Evolutionary conservation across 2,888 invertebrate species (phyloP).

Genomic region (Tholera decimalis): DNA sequence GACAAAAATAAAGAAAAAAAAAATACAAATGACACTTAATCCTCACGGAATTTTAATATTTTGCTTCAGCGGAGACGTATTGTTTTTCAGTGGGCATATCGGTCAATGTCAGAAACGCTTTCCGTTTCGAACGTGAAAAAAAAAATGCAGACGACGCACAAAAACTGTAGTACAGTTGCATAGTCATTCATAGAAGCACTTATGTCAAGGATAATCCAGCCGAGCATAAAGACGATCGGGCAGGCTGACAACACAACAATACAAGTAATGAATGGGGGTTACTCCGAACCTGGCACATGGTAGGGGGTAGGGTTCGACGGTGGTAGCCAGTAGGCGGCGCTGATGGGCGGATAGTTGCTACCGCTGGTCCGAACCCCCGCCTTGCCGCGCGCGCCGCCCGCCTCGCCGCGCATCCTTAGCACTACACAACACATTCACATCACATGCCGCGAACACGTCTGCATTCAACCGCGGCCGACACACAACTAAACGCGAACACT

Average conservation of each 20-base stretch:
- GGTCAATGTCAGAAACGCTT: slow-evolving; percentile 86
- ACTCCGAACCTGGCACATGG: slow-evolving; percentile 95
- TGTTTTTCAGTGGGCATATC: slow-evolving; percentile 85
- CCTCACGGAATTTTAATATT: slow-evolving; percentile 60
- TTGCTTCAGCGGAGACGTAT: slow-evolving; percentile 70
- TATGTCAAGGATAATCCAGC: slow-evolving; percentile 61
- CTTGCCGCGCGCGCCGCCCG: slow-evolving; percentile 88
- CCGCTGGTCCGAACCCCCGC: slow-evolving; percentile 79
- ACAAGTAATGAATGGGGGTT: slow-evolving; percentile 52
- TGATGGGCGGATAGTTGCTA: slow-evolving; percentile 94
- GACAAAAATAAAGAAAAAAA: slow-evolving; percentile 52
- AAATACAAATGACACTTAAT: slow-evolving; percentile 59
- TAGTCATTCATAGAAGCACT: slow-evolving; percentile 64
- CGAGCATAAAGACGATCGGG: slow-evolving; percentile 41
- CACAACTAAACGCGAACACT: slow-evolving; percentile 80
- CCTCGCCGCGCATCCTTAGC: slow-evolving; percentile 89
- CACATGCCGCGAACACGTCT: slow-evolving; percentile 81
- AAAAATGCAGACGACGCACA: slow-evolving; percentile 66
- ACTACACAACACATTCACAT: slow-evolving; percentile 84
- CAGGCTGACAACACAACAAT: slow-evolving; percentile 43
- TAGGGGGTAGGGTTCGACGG: slow-evolving; percentile 95
- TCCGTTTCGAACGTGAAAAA: slow-evolving; percentile 78
- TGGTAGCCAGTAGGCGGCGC: slow-evolving; percentile 96
- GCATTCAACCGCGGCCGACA: slow-evolving; percentile 86
- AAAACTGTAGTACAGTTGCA: slow-evolving; percentile 58